Evolutionary conservation across 2,113 vertebrate genomes (phyloP), one percentile per base, ranked within the genome.

Genomic region (Xerus inauris): DNA sequence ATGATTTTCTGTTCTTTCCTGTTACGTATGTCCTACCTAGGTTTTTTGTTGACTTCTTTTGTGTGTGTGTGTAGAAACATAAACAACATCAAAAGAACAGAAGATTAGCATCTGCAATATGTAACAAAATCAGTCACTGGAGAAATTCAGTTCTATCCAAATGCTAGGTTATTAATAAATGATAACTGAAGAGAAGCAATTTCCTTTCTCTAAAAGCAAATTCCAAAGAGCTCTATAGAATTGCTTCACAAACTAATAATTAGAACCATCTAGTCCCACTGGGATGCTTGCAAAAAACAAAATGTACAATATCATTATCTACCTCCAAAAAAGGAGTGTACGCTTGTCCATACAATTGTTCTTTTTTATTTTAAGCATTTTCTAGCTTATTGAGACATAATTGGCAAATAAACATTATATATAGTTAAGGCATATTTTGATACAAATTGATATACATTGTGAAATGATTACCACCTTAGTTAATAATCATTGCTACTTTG

Each of bases 131-230:
- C 26, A 30, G 42, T n/a, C n/a, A 40, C 65, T 88, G 64, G 67
- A 97, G 35, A 71, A 90, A 84, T 57, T 82, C 67, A 76, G 26
- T 10, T 80, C 65, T 69, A 17, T 73, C 30, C 87, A 47, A 72
- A 64, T 40, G 12, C 64, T 54, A 80, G 42, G 64, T 82, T 75
- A 79, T 95, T 86, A 91, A 92, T 69, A 97, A 85, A 42, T 47
- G 54, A n/a, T 95, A 75, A 89, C 20, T 89, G 45, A 91, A 83
- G 49, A 96, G 64, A 93, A 91, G 83, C 42, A 82, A 95, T 95
- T 96, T 89, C n/a, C 59, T 88, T 91, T 59, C 35, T 49, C 67
- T 65, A 89, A 89, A 92, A 80, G 40, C 38, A 96, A 82, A 40
- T 88, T 89, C 69, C 62, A 49, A 5, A 16, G 40, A 45, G 38